Base-by-base conservation (phyloP, 2,888 invertebrate species). In the Volucella zonaria region DNA sequence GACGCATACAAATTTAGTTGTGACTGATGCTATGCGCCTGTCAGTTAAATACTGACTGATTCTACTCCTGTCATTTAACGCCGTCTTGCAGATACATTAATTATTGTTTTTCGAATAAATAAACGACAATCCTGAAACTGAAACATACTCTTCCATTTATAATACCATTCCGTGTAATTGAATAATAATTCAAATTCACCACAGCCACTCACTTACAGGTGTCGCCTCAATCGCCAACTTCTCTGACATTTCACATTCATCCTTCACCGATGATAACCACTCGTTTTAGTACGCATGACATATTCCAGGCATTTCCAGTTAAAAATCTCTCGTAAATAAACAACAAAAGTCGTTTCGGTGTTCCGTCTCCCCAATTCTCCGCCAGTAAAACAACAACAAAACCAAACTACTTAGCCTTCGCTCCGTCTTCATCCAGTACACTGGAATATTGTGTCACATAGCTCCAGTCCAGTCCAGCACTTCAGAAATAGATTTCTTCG, bases 321-420 rank as follows among this genome's bases (percentile, higher is more conserved):
- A 62, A 45, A 82, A 18, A 73, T 76, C 66, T 71, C 85, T 81
- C 85, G 64, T 85, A 85, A 85, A 85, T 61, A 85, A 85, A 85
- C 85, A 85, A 85, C 85, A 81, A 80, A 80, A 68, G 12, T 52
- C 52, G 59, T 11, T 67, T 66, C 75, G 59, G 79, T 83, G 40
- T 47, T 23, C 0, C 31, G 31, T 4, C 31, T 31, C 31, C 58
- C 43, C 68, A 49, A 51, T 58, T 75, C 31, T 66, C 61, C 54
- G 23, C n/a, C 49, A 67, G 9, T 15, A 3, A 14, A 49, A 12
- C 75, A 80, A 85, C 83, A 67, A 85, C 42, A 75, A 31, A 31
- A 70, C n/a, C 8, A 54, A 64, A 66, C 42, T 40, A 51, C 45
- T 59, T 71, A 58, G 78, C 66, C 51, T 73, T 18, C 38, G 31